These are phyloP conservation scores for Borostomias antarcticus DNA, from an alignment of 2,797 vertebrate genomes.

Conservation along the genomic window DNA sequence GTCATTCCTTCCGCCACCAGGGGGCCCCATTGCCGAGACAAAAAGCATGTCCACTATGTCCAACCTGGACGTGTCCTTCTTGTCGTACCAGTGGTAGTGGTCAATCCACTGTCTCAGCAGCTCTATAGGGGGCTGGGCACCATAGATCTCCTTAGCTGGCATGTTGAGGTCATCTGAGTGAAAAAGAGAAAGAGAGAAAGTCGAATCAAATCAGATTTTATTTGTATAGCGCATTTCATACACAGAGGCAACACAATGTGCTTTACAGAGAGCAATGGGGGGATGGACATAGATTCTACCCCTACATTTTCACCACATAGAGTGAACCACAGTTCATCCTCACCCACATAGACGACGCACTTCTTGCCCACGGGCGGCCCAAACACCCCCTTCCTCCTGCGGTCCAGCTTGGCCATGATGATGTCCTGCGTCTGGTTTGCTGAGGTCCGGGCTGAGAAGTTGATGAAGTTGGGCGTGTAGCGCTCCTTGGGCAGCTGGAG, in stretches of 20 bases:
- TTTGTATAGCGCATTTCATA: too few species aligned
- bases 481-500: constrained; percentile 83
- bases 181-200: background rate
- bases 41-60: constrained; percentile 84
- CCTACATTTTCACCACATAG: background rate
- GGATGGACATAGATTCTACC: background rate
- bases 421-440: constrained; percentile 93
- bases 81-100: constrained; percentile 93
- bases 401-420: constrained; percentile 91
- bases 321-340: constrained; percentile 36
- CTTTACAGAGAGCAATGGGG: background rate
- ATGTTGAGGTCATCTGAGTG: constrained; percentile 92
- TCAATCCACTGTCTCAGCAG: constrained; percentile 91
- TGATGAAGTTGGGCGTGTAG: constrained; percentile 87
- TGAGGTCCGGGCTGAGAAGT: constrained; percentile 93
- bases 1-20: constrained; percentile 90
- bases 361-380: constrained; percentile 88
- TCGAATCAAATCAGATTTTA: background rate
- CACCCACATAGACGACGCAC: constrained; percentile 90
- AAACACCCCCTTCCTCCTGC: constrained; percentile 86
- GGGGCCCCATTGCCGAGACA: constrained; percentile 91
- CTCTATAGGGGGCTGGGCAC: constrained; percentile 93
- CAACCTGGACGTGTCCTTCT: constrained; percentile 84
- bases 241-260: background rate
- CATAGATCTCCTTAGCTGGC: constrained; percentile 92